Evolutionary conservation across 2,797 vertebrate genomes (phyloP).

Genomic region (Poeciliopsis paucimaculata): DNA sequence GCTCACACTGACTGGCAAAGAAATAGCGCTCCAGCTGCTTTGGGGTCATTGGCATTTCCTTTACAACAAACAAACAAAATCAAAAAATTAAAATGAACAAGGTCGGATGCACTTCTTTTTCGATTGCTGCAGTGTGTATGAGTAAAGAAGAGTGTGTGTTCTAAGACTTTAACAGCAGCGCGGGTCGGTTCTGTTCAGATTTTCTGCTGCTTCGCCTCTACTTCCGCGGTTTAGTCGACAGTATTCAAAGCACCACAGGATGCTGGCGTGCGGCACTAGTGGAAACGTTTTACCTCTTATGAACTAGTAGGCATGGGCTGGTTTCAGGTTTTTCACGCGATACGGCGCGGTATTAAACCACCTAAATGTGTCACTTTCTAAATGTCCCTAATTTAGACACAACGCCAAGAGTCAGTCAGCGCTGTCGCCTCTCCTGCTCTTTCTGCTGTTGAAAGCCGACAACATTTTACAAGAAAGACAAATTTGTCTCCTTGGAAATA

Average conservation of each 20-base stretch:
- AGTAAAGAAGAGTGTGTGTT: conserved; percentile 33
- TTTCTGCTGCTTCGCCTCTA: conserved; percentile 1
- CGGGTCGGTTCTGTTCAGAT: conserved; percentile 36
- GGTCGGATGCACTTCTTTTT: conserved; percentile 66
- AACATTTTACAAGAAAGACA: not conserved
- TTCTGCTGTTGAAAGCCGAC: not conserved
- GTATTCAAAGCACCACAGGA: not conserved
- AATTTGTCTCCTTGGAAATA: not conserved
- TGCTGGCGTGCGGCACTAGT: not conserved
- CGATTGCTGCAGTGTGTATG: conserved; percentile 57
- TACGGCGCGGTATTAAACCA: not conserved
- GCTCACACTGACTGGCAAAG: conserved; percentile 51
- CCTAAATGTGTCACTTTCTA: too few species aligned
- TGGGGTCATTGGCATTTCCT: conserved; percentile 19
- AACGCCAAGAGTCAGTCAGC: not conserved
- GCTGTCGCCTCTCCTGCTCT: not conserved
- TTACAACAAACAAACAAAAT: not conserved
- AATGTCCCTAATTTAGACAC: not conserved
- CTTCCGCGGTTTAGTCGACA: not conserved
- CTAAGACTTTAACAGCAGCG: conserved; percentile 42
- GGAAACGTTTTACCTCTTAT: not conserved
- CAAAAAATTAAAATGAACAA: conserved; percentile 61
- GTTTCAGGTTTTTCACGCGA: not conserved
- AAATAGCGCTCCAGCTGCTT: conserved; percentile 43
- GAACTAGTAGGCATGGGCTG: not conserved